phyloP scores from a whole-genome alignment of 2,797 vertebrate species.

The Phoxinus dragarum region DNA sequence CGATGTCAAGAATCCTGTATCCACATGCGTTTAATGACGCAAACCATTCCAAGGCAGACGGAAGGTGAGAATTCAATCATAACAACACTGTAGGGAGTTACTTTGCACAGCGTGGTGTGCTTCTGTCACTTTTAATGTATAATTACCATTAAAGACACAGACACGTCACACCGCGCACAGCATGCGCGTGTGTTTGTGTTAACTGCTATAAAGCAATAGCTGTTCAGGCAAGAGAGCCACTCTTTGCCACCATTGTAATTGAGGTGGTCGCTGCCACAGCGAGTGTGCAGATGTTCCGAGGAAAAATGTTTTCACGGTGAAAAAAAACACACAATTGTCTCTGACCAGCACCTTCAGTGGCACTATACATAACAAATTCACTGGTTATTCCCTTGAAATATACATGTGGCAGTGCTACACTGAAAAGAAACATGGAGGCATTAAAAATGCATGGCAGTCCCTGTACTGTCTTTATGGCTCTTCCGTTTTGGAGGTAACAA shows the following conservation, averaged over 20 bases:
- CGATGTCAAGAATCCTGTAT: constrained; percentile 7
- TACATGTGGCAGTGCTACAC: constrained; percentile 66
- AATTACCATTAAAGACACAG: constrained; percentile 49
- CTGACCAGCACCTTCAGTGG: constrained; percentile 69
- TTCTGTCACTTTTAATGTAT: constrained; percentile 43
- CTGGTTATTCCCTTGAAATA: constrained; percentile 78
- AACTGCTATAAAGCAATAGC: constrained; percentile 28
- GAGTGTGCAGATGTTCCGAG: constrained; percentile 37
- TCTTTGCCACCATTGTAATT: constrained; percentile 32
- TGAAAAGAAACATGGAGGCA: constrained; percentile 72
- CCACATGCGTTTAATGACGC: constrained; percentile 34
- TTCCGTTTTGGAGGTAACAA: constrained; percentile 30
- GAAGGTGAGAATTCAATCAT: constrained; percentile 54
- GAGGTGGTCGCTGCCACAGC: constrained; percentile 11
- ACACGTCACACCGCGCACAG: neutral
- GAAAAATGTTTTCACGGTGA: constrained; percentile 60
- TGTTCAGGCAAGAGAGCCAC: neutral
- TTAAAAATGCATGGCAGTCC: constrained; percentile 76
- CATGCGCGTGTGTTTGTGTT: constrained; percentile 19
- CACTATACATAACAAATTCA: constrained; percentile 73
- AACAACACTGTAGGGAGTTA: constrained; percentile 45
- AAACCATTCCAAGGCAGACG: constrained; percentile 1
- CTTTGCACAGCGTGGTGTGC: constrained; percentile 26
- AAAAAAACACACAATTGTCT: constrained; percentile 54
- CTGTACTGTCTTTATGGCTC: constrained; percentile 68